Base-by-base conservation (phyloP, 2,113 vertebrate species). In the Odocoileus virginianus region DNA sequence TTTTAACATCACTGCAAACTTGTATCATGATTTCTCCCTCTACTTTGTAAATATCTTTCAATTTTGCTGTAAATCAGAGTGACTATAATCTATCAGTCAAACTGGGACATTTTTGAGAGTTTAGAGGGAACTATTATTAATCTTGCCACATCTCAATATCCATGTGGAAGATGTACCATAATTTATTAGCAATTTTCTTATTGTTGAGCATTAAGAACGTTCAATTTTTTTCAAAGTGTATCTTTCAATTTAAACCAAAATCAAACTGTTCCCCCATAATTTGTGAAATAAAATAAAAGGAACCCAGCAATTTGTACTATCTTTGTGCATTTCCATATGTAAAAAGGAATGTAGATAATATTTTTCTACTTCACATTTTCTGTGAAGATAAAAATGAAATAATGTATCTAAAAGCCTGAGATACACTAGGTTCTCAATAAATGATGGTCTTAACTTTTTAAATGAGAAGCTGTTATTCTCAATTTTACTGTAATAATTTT, bases 1-100 rank as follows among this genome's bases (percentile, higher is more conserved):
- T 96, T 91, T 97, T 83, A 95, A 95, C 19, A 79, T 84, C 6
- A 57, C 5, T 91, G 36, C 5, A 93, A 86, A 93, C 2, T 60
- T 57, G 8, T 47, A 76, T 88, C 23, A 89, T 40, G 64, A 76
- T 83, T 52, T 96, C 0, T 92, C 33, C 13, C 28, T 95, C 83
- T 86, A 78, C 23, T 79, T 95, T 90, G 55, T 16, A 97, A 96
- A 94, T 89, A 33, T 90, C 11, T 92, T 97, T 87, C 21, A 94
- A 47, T 86, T 94, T 86, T 85, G 3, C n/a, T 88, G 3, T 50
- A n/a, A 81, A 67, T 33, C 14, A 61, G n/a, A 50, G 21, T 45
- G 14, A 78, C 43, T 92, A 14, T 50, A 86, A 87, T 84, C 33
- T 82, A 67, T 76, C 88, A 93, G 40, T 85, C 40, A 85, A 87